These are phyloP conservation scores for Chaunax sp. DNA, from an alignment of 2,797 vertebrate species.

Conservation along the genomic window DNA sequence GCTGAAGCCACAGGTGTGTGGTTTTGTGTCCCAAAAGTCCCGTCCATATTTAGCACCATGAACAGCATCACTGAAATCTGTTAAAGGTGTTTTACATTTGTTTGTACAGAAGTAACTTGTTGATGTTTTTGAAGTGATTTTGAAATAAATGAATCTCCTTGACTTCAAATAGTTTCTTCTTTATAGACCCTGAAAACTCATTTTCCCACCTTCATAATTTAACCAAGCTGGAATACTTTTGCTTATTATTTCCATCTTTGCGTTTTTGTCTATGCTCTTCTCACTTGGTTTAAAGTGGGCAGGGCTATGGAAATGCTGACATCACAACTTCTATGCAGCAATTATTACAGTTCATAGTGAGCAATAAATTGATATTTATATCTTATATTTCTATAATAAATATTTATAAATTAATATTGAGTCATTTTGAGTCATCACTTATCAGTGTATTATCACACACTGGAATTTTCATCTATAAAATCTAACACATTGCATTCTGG, in stretches of 20 bases:
- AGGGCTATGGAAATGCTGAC: too few relatives aligned
- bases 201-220: background rate
- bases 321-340: too few relatives aligned
- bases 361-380: too few relatives aligned
- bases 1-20: constrained; percentile 25
- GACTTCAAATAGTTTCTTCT: constrained; percentile 19
- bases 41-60: constrained; percentile 59
- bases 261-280: background rate
- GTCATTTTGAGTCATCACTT: background rate
- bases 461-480: background rate
- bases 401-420: too few relatives aligned
- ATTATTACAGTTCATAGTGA: too few relatives aligned
- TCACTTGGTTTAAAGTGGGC: background rate
- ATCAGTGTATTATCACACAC: background rate
- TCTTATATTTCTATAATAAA: too few relatives aligned
- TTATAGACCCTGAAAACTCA: background rate
- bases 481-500: background rate
- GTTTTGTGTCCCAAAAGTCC: constrained; percentile 39
- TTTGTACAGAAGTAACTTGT: constrained; percentile 71
- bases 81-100: constrained; percentile 62
- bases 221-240: background rate
- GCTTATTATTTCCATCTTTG: background rate
- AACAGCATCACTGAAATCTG: constrained; percentile 49
- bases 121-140: constrained; percentile 63
- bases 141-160: constrained; percentile 76